Evolutionary conservation across 1,140 invertebrate species (phyloP).

Genomic region (Antheraea mylitta): DNA sequence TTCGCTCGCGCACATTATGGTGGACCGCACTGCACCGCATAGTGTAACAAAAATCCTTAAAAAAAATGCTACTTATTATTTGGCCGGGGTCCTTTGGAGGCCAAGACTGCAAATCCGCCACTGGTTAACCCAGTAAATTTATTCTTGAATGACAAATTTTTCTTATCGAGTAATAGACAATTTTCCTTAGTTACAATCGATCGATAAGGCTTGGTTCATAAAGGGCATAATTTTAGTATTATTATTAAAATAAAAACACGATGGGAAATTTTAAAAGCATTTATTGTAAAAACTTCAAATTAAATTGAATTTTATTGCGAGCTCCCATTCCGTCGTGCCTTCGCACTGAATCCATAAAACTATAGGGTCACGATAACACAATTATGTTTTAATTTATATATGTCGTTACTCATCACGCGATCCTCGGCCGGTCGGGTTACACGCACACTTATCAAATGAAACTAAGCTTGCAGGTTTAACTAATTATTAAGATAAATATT

Average conservation of each 20-base stretch:
- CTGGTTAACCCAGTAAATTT: too few species aligned
- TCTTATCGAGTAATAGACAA: too few species aligned
- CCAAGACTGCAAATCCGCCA: too few species aligned
- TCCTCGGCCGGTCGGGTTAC: constrained; percentile 33
- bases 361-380: constrained; percentile 74
- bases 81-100: too few species aligned
- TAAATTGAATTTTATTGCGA: constrained; percentile 15
- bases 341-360: constrained; percentile 45
- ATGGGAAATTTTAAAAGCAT: constrained; percentile 1
- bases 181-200: too few species aligned
- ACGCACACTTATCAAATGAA: constrained; percentile 67
- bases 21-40: too few species aligned
- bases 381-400: constrained; percentile 78
- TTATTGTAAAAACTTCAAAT: constrained; percentile 4
- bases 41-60: too few species aligned
- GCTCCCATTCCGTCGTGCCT: constrained; percentile 30
- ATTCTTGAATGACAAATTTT: too few species aligned
- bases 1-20: too few species aligned
- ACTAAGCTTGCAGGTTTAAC: constrained; percentile 61
- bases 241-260: background rate
- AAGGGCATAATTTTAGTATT: too few species aligned
- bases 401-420: constrained; percentile 61
- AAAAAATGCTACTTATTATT: too few species aligned
- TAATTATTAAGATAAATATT: constrained; percentile 77
- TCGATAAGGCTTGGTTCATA: too few species aligned